Evolutionary conservation across 1,140 invertebrate species (phyloP), one percentile per base, ranked within the genome.

Genomic region (Zaprionus camerounensis): DNA sequence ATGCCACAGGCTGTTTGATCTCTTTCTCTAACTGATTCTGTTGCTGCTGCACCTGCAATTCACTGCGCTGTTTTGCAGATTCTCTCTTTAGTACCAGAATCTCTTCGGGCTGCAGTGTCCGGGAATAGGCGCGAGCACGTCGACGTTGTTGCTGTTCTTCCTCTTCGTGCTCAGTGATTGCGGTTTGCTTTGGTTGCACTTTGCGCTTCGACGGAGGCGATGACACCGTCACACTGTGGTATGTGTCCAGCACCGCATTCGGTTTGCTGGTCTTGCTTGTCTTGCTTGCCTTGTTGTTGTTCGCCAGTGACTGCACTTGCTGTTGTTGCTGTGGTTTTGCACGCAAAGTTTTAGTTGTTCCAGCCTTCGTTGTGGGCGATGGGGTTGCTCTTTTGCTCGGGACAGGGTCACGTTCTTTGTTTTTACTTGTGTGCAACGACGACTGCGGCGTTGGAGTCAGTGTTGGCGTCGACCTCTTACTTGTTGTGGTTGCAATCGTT

Each of bases 221-320:
- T 20, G 80, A 69, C n/a, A 93, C 91, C 6, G 92, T 93, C 26
- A 93, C 92, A 83, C 82, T 93, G 46, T 92, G 91, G 55, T 82
- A 90, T 12, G 81, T 85, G 76, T 93, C 91, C 62, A 93, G 66
- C 20, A 92, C 92, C 13, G 88, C 74, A 81, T 93, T 93, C 15
- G 77, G 71, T 41, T 82, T 90, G 15, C 46, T 22, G 11, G 20
- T 13, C 20, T 13, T 51, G 46, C 20, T 46, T 9, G 17, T 3
- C 41, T 20, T 51, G 38, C 38, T 41, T 41, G 75, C 36, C 34
- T 87, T 87, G 22, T 5, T 34, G n/a, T 3, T 34, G 59, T 9
- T n/a, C 2, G 61, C 56, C 15, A 22, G 55, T 58, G 56, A 41
- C 67, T 63, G 80, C 41, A 63, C 58, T 73, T 70, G 58, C 24